Evolutionary conservation across 2,797 vertebrate genomes (phyloP).

Genomic region (Sphaeramia orbicularis): DNA sequence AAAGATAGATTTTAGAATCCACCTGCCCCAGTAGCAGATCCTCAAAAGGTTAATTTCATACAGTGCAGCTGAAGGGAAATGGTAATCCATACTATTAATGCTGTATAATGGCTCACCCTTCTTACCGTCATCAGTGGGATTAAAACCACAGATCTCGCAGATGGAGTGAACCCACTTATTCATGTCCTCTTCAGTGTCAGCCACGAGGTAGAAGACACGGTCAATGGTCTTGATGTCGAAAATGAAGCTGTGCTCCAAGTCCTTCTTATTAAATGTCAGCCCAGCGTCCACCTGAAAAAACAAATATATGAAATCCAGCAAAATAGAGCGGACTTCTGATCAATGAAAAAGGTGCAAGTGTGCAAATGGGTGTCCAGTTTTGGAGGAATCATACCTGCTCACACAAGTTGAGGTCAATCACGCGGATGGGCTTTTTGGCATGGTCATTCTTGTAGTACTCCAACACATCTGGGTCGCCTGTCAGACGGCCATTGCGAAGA

Average conservation of each 20-base stretch:
- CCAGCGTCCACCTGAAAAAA: conserved; percentile 91
- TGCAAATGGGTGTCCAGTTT: too few species aligned
- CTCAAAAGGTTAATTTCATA: too few species aligned
- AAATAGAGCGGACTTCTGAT: not conserved
- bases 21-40: too few species aligned
- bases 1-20: too few species aligned
- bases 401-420: conserved; percentile 99
- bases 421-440: conserved; percentile 97
- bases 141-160: conserved; percentile 99
- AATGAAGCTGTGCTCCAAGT: conserved; percentile 99
- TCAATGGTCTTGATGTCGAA: conserved; percentile 99
- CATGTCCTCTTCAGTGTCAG: conserved; percentile 99
- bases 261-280: conserved; percentile 97
- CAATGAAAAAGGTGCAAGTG: too few species aligned
- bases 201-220: conserved; percentile 97
- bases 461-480: conserved; percentile 97
- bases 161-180: conserved; percentile 99
- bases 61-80: too few species aligned
- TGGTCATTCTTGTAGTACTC: conserved; percentile 99
- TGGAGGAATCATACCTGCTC: conserved; percentile 86
- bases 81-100: not conserved
- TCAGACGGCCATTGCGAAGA: conserved; percentile 96
- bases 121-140: conserved; percentile 98
- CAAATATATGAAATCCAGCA: not conserved
- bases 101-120: not conserved